Percentiles rank a stretch among this genome's conserved stretches.
phyloP scores from a whole-genome alignment of 2,888 invertebrate genomes.

The Maniola hyperantus region DNA sequence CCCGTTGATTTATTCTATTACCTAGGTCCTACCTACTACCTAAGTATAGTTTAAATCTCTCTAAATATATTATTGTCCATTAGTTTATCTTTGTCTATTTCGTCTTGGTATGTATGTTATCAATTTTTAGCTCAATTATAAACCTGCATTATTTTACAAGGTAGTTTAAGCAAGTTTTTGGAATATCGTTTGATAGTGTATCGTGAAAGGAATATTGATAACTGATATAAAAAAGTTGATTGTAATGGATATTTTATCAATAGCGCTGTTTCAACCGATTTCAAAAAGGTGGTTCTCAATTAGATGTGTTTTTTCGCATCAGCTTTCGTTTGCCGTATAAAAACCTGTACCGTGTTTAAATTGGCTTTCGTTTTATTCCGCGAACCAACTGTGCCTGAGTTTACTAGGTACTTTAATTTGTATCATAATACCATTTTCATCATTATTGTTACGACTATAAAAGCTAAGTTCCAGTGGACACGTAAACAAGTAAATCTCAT shows the following conservation, averaged over 20 bases:
- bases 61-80: too few relatives aligned
- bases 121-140: too few relatives aligned
- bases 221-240: too few relatives aligned
- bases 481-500: background rate
- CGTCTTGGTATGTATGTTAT: too few relatives aligned
- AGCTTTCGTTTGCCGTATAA: background rate
- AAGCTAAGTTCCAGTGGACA: background rate
- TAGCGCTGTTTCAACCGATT: background rate
- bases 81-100: too few relatives aligned
- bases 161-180: too few relatives aligned
- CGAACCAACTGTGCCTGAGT: constrained; percentile 3
- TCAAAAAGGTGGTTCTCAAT: background rate
- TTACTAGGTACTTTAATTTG: background rate
- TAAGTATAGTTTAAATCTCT: too few relatives aligned
- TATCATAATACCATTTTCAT: background rate
- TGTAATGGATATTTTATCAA: background rate
- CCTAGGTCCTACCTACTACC: too few relatives aligned
- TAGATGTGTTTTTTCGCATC: background rate
- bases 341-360: constrained; percentile 3
- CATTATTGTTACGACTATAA: background rate
- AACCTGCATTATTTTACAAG: too few relatives aligned
- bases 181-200: too few relatives aligned
- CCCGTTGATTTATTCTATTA: too few relatives aligned
- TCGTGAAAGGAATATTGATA: too few relatives aligned
- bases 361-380: background rate